Evolutionary conservation across 2,888 invertebrate species (phyloP).

Genomic region (Brachylomia viminalis): DNA sequence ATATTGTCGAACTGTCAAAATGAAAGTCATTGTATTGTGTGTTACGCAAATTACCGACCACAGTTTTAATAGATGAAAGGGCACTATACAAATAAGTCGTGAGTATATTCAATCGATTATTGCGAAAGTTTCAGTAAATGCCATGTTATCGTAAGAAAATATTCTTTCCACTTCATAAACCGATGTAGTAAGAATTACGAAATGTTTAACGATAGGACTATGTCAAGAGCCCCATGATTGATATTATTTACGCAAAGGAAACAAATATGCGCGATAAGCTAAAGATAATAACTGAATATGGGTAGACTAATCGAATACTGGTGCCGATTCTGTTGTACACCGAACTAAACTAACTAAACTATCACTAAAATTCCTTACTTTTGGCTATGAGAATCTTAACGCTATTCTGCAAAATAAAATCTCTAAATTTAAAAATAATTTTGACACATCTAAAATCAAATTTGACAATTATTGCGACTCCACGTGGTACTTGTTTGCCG

Average conservation of each 20-base stretch:
- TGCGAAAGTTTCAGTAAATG: conserved; percentile 27
- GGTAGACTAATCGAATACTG: conserved; percentile 9
- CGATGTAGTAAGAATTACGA: conserved; percentile 44
- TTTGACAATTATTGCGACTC: too few relatives aligned
- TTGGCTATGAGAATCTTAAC: too few relatives aligned
- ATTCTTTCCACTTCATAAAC: conserved; percentile 41
- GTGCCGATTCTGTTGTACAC: too few relatives aligned
- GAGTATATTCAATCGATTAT: conserved; percentile 4
- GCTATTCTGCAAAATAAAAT: too few relatives aligned
- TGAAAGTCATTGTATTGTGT: neutral
- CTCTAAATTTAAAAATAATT: too few relatives aligned
- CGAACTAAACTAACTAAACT: too few relatives aligned
- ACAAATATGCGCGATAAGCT: conserved; percentile 45
- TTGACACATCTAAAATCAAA: too few relatives aligned
- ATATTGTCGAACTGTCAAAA: neutral
- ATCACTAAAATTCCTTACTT: too few relatives aligned
- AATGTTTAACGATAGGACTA: conserved; percentile 36
- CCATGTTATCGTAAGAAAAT: conserved; percentile 22
- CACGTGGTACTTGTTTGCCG: too few relatives aligned
- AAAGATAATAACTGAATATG: conserved; percentile 40
- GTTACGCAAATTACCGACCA: neutral
- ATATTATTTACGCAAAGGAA: conserved; percentile 42
- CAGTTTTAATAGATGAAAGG: neutral
- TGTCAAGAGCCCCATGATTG: conserved; percentile 31
- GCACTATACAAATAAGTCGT: neutral